Base-by-base conservation (phyloP, 2,888 invertebrate genomes). In the Drosophila lutescens region DNA sequence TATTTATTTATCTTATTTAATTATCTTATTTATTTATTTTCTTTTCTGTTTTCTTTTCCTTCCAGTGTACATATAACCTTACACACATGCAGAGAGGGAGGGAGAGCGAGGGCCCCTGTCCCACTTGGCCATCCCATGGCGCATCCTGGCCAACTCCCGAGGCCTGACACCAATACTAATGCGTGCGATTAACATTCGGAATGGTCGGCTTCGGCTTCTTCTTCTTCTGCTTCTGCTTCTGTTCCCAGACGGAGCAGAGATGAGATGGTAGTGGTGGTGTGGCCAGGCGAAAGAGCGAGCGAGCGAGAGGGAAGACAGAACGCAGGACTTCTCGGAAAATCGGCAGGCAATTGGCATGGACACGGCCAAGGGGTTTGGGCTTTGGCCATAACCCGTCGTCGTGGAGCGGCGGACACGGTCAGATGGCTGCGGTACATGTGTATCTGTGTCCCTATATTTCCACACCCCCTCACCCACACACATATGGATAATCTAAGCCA, bases 131-230 rank as follows among this genome's bases (percentile, higher is more conserved):
- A 34, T 76, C 71, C 82, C 78, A 53, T 44, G 77, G 66, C 61
- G 76, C 59, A 50, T 59, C 65, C 71, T 44, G 60, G 66, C 63
- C 30, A 62, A 59, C 62, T 77, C 54, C 73, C 65, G 72, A 62
- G 70, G 72, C 80, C 86, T 85, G 82, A 85, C 82, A 87, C 84
- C 85, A 82, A 84, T 84, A 80, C 84, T 76, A 84, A 87, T 86
- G 87, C 82, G 50, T 68, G 72, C 87, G 87, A 84, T 86, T 87
- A 87, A 84, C 82, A 85, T 80, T 86, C 72, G 72, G 74, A 80
- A 78, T 71, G 78, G 54, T 70, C 70, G 69, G 32, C 70, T 26
- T 7, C 8, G 7, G 30, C 30, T 30, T 7, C 30, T 30, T 7
- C 30, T 30, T 7, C 26, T 26, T 7, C 26, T 23, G 23, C 23